These are phyloP conservation scores for Agrochola lota DNA, from an alignment of 2,888 invertebrate species.

Conservation along the genomic window DNA sequence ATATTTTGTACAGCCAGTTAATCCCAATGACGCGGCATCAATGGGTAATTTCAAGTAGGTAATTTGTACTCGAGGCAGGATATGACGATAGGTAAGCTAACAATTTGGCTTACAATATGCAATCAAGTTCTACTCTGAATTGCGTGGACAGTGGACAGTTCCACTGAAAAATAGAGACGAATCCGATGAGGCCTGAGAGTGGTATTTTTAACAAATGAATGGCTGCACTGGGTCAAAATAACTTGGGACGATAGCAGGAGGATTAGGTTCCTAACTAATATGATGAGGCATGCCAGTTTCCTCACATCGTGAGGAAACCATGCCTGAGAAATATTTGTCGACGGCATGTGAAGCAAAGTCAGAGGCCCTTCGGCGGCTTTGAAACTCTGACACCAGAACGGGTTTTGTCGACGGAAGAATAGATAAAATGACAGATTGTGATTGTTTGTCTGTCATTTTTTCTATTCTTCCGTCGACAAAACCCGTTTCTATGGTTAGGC, in stretches of 20 bases:
- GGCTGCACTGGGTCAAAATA: background rate
- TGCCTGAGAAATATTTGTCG: too few relatives aligned
- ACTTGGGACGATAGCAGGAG: background rate
- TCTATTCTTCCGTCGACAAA: too few relatives aligned
- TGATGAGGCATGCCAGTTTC: too few relatives aligned
- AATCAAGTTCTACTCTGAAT: background rate
- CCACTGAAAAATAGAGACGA: background rate
- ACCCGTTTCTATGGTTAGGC: too few relatives aligned
- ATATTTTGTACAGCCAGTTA: background rate
- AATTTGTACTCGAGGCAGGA: conserved; percentile 12
- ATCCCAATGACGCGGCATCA: conserved; percentile 13
- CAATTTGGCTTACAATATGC: background rate
- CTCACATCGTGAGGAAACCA: too few relatives aligned
- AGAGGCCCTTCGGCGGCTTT: too few relatives aligned
- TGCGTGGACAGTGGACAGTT: background rate
- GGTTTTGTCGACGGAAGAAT: too few relatives aligned
- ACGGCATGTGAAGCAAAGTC: too few relatives aligned
- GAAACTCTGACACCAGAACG: too few relatives aligned
- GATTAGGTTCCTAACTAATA: too few relatives aligned
- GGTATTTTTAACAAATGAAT: background rate
- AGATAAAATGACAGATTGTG: too few relatives aligned
- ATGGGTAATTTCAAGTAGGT: background rate
- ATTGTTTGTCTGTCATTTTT: too few relatives aligned
- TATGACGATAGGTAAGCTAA: background rate
- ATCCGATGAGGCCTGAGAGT: background rate